Percentiles rank a stretch among this genome's conserved stretches.
Conservation (phyloP, 2,797 vertebrate genomes). For the Gymnothorax javanicus region DNA sequence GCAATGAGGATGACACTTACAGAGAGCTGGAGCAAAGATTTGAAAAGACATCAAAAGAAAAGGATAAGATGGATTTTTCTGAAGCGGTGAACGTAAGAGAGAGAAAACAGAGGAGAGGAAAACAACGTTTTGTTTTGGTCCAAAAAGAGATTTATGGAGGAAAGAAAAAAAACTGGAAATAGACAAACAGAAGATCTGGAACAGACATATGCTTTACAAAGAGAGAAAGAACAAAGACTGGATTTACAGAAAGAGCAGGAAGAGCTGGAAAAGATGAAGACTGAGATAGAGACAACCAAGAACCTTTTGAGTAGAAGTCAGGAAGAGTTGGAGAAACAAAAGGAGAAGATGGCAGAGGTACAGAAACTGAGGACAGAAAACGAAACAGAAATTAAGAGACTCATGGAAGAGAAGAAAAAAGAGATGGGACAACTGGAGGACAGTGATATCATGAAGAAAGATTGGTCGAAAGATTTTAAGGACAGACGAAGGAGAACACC, state of each 20-base stretch:
- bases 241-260: not conserved
- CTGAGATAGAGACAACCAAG: not conserved
- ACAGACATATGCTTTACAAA: not conserved
- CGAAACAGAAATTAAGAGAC: not conserved
- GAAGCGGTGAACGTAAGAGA: not conserved
- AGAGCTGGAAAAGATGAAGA: not conserved
- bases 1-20: not conserved
- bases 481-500: conserved; percentile 32
- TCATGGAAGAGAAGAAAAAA: not conserved
- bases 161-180: not conserved
- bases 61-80: not conserved
- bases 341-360: not conserved
- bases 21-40: not conserved
- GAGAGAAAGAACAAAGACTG: not conserved
- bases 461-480: conserved; percentile 28
- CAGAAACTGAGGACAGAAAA: conserved; percentile 9
- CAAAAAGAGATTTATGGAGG: not conserved
- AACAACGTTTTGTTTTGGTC: not conserved
- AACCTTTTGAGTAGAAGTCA: not conserved
- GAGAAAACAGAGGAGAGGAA: not conserved
- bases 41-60: not conserved
- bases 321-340: not conserved
- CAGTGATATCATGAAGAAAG: not conserved
- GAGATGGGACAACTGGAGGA: conserved; percentile 3
- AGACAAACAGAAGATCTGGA: not conserved